A percentile compares a stretch with the other conserved stretches of the same genome.
phyloP scores from a whole-genome alignment of 30 jellyfish, hydroid and myxozoan species.

The Thelohanellus kitauei region DNA sequence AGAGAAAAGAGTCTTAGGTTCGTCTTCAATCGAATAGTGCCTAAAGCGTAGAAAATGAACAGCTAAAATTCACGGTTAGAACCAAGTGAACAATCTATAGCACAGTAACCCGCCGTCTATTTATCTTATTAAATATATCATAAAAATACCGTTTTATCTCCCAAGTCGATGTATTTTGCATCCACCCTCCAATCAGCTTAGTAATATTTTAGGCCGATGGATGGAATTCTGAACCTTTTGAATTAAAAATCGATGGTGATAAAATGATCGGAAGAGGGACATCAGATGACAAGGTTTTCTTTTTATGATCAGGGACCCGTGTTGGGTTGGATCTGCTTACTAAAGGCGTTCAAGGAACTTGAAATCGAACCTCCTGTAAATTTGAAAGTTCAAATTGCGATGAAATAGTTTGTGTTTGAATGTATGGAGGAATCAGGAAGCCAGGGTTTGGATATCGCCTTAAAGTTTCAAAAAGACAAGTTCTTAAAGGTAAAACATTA shows the following conservation, averaged over 20 bases:
- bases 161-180: no score
- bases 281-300: slow-evolving; percentile 74
- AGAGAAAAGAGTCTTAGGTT: no score
- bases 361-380: slow-evolving; percentile 28
- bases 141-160: no score
- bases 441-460: slow-evolving; percentile 31
- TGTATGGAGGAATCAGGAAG: slow-evolving; percentile 86
- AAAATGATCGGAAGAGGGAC: slow-evolving; percentile 52
- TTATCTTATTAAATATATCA: no score
- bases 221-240: slow-evolving; percentile 63
- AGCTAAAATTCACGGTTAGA: no score
- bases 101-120: no score
- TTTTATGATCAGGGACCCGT: slow-evolving; percentile 30
- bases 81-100: no score
- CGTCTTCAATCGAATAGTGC: no score
- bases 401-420: slow-evolving; percentile 46
- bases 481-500: slow-evolving; percentile 27
- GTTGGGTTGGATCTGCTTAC: slow-evolving; percentile 33
- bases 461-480: slow-evolving; percentile 20
- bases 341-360: slow-evolving; percentile 25
- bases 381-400: slow-evolving; percentile 15
- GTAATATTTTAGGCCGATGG: slow-evolving; percentile 70
- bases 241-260: slow-evolving; percentile 19
- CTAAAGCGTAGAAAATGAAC: no score
- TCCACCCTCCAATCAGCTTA: no score